A percentile compares a stretch with the other conserved stretches of the same genome.
These are phyloP conservation scores for Ecdyonurus torrentis DNA, from an alignment of 2,888 invertebrate species.

Conservation along the genomic window DNA sequence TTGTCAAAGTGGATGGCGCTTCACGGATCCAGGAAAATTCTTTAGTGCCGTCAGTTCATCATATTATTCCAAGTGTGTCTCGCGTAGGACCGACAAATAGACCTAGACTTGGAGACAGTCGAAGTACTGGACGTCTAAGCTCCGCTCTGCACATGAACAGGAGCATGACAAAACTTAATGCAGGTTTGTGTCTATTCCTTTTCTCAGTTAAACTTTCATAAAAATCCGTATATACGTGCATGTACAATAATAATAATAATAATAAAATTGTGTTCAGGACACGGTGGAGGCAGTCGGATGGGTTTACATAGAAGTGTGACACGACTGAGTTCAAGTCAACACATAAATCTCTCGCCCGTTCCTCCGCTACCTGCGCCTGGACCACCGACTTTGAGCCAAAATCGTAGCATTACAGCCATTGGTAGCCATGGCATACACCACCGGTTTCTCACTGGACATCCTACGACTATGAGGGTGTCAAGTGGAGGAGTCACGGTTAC, in stretches of 20 bases:
- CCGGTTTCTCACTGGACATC: conserved; percentile 5
- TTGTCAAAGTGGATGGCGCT: conserved; percentile 51
- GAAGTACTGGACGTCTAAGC: conserved; percentile 55
- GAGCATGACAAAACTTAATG: conserved; percentile 62
- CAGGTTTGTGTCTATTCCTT: conserved; percentile 23
- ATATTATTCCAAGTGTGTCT: neutral
- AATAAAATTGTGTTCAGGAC: no score
- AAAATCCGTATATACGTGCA: no score
- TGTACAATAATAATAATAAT: no score
- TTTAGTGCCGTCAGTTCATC: conserved; percentile 1
- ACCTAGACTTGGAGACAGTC: conserved; percentile 34
- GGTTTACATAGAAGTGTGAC: conserved; percentile 73
- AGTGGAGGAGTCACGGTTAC: conserved; percentile 46
- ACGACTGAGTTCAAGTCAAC: conserved; percentile 57
- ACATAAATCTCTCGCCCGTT: conserved; percentile 36
- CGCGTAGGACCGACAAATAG: conserved; percentile 9
- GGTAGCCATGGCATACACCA: conserved; percentile 13
- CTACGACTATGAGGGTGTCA: conserved; percentile 25
- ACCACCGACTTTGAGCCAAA: conserved; percentile 4
- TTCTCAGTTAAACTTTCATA: neutral
- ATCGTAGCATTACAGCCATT: conserved; percentile 16
- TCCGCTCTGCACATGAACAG: conserved; percentile 44
- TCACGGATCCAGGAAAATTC: conserved; percentile 1
- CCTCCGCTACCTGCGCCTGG: neutral
- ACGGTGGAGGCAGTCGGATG: conserved; percentile 23